phyloP scores from a whole-genome alignment of 1,140 invertebrate genomes.

The Manduca sexta region DNA sequence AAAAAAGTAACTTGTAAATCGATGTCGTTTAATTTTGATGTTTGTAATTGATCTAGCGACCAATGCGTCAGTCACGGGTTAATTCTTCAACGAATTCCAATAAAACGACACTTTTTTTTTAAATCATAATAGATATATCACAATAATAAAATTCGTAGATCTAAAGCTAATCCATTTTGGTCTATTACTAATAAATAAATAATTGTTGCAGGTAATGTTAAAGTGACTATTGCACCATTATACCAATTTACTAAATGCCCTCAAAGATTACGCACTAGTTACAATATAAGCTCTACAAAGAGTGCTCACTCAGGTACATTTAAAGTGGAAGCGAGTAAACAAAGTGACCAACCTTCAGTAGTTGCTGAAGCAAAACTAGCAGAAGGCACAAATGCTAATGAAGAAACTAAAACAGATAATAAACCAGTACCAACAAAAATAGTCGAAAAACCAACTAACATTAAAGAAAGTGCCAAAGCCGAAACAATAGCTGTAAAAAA shows the following conservation, averaged over 20 bases:
- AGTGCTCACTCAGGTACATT: not conserved
- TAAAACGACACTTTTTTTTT: too few species aligned
- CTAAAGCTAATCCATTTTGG: too few species aligned
- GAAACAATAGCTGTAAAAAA: not conserved
- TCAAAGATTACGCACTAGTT: constrained; percentile 31
- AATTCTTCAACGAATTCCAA: too few species aligned
- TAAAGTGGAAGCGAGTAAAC: too few species aligned
- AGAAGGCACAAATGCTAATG: not conserved
- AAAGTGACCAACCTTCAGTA: not conserved
- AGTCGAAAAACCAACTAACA: not conserved
- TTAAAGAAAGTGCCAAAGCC: not conserved
- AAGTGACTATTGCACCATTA: constrained; percentile 30
- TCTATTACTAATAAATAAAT: constrained; percentile 2
- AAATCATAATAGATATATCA: too few species aligned
- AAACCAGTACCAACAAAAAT: not conserved
- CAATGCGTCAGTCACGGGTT: too few species aligned
- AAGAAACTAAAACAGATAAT: not conserved
- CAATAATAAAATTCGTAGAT: too few species aligned
- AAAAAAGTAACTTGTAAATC: too few species aligned
- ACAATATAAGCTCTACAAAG: not conserved
- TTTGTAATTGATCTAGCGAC: too few species aligned
- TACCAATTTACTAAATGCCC: constrained; percentile 42
- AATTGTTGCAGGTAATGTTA: constrained; percentile 34
- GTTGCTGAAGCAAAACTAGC: not conserved
- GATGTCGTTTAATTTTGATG: too few species aligned